phyloP scores from a whole-genome alignment of 2,113 vertebrate genomes.

The Erpornis zantholeuca region DNA sequence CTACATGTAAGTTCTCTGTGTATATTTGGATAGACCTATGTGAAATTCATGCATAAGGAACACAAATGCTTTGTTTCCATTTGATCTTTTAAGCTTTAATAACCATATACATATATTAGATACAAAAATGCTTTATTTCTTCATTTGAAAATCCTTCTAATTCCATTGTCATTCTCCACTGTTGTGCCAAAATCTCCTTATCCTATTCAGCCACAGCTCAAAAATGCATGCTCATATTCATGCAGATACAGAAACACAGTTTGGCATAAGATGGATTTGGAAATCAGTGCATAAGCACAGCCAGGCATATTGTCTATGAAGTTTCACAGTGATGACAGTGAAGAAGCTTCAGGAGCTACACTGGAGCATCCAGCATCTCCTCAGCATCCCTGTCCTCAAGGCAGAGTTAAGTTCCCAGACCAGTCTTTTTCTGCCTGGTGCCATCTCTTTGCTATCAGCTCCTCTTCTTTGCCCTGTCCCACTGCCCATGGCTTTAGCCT shows the following conservation, averaged over 20 bases:
- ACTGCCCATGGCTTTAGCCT: background rate
- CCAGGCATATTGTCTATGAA: background rate
- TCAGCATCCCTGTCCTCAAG: background rate
- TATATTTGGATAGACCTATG: background rate
- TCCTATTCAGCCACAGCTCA: background rate
- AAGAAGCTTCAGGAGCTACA: background rate
- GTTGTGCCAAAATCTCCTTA: conserved; percentile 4
- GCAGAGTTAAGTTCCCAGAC: background rate
- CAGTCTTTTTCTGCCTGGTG: background rate
- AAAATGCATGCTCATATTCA: background rate
- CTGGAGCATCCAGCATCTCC: accelerated
- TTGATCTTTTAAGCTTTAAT: background rate
- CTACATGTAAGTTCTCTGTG: background rate
- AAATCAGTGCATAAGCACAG: background rate
- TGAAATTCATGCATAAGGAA: background rate
- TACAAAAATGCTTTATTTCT: background rate
- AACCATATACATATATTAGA: background rate
- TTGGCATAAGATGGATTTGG: background rate
- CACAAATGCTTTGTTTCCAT: background rate
- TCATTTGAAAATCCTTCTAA: conserved; percentile 6
- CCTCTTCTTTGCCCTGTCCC: background rate
- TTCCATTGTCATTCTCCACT: background rate
- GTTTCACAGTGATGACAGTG: background rate
- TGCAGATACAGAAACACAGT: background rate
- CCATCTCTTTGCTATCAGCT: background rate